Conservation (phyloP, 2,888 invertebrate species). For the Elegia similella region DNA sequence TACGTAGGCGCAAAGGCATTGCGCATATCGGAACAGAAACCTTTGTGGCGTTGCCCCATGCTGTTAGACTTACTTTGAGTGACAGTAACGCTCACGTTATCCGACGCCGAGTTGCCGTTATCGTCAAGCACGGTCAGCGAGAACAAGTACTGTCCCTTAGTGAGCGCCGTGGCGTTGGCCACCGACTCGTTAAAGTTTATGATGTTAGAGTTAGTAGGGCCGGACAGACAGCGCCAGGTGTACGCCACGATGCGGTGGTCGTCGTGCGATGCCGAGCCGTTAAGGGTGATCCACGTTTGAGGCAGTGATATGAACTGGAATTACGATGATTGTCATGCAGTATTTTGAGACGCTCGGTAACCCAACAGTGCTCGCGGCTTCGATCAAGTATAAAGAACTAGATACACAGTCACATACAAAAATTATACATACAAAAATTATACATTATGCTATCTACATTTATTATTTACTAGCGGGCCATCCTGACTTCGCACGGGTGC, state of each 20-base stretch:
- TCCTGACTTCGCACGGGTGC: too few relatives aligned
- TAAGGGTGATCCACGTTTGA: slow-evolving; percentile 88
- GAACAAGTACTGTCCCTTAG: slow-evolving; percentile 92
- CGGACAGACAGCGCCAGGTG: slow-evolving; percentile 91
- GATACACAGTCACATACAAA: too few relatives aligned
- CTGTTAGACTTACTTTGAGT: slow-evolving; percentile 87
- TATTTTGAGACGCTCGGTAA: not conserved
- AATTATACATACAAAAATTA: too few relatives aligned
- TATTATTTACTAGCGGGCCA: too few relatives aligned
- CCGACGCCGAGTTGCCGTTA: slow-evolving; percentile 89
- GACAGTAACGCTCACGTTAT: slow-evolving; percentile 88
- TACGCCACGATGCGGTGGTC: slow-evolving; percentile 91
- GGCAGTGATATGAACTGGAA: slow-evolving; percentile 90
- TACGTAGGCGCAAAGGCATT: too few relatives aligned
- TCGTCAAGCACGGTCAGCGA: slow-evolving; percentile 92
- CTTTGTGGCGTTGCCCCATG: not conserved
- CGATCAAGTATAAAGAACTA: too few relatives aligned
- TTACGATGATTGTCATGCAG: slow-evolving; percentile 20
- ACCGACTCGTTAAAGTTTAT: slow-evolving; percentile 82
- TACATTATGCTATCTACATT: too few relatives aligned
- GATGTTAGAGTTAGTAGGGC: slow-evolving; percentile 83
- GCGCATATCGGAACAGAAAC: too few relatives aligned
- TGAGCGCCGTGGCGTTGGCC: slow-evolving; percentile 90
- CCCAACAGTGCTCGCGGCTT: too few relatives aligned
- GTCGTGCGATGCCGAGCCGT: slow-evolving; percentile 91